Evolutionary conservation across 2,113 vertebrate species (phyloP), one percentile per base, ranked within the genome.

Genomic region (Megaceryle torquata): DNA sequence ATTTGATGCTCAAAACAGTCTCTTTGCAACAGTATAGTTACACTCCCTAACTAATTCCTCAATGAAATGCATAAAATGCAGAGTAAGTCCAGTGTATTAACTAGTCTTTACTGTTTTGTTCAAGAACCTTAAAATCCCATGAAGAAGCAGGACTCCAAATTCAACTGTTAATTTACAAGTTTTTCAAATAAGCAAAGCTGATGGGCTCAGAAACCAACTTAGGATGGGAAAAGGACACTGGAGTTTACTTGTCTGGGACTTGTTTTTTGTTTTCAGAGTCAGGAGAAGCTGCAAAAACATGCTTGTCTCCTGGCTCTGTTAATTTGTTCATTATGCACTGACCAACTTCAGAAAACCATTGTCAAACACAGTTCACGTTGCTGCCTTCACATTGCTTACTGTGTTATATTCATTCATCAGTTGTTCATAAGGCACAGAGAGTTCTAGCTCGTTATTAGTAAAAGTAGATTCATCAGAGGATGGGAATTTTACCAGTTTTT

Each of bases 391-490:
- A 75, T 98, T 98, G 82, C 97, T 98, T 44, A 99, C 98, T 89
- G 98, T 98, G 18, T 98, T 98, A 79, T 99, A 99, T 53, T 99
- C 99, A 53, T 99, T 99, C 68, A 99, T 98, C 14, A 99, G 98
- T 85, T 98, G 98, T 86, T 99, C 99, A 3, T 99, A 99, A 65
- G 99, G 99, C 97, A 98, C 98, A 13, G 97, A 97, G 77, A 98
- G 97, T 81, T 99, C 98, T 0, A 98, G 98, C 67, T 98, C 95
- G 0, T 99, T 99, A 91, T 97, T 98, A 29, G 98, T 99, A 96
- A 99, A 99, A 33, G 99, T 98, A 5, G 99, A 99, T 56, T 97
- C 98, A 33, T 99, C 98, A 0, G 98, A 98, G 2, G 98, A 99
- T 1, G 98, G 98, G 61, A 98, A 97, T 89, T 99, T 98, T 16